These are phyloP conservation scores for Irena cyanogastra DNA, from an alignment of 2,113 vertebrate genomes.

Conservation along the genomic window DNA sequence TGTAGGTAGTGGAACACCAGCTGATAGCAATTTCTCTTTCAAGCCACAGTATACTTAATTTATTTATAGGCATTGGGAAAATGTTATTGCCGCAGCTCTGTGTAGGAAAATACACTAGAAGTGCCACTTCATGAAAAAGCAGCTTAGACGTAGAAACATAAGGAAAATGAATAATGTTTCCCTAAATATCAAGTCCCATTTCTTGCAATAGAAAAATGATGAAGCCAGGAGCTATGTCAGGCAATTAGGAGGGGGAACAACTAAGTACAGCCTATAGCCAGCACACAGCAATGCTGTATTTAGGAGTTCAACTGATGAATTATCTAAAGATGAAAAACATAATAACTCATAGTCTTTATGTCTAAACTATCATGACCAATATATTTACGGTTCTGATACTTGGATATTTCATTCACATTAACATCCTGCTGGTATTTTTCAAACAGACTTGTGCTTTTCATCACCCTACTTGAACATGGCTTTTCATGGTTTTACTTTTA, in stretches of 20 bases:
- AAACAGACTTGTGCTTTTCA: not conserved
- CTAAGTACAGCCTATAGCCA: not conserved
- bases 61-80: conserved; percentile 45
- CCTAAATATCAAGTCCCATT: not conserved
- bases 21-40: conserved; percentile 33
- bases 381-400: not conserved
- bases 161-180: not conserved
- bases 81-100: not conserved
- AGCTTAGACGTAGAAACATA: not conserved
- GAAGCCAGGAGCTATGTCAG: not conserved
- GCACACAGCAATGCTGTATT: not conserved
- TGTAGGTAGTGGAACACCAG: not conserved
- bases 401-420: not conserved
- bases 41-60: conserved; percentile 12
- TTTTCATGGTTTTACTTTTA: not conserved
- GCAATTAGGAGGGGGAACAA: not conserved
- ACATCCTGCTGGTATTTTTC: not conserved
- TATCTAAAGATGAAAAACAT: not conserved
- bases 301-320: not conserved
- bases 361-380: not conserved
- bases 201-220: not conserved
- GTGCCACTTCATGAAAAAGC: not conserved
- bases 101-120: not conserved
- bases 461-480: not conserved
- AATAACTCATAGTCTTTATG: not conserved